A percentile compares a stretch with the other conserved stretches of the same genome.
Evolutionary conservation across 2,113 vertebrate species (phyloP).

Genomic region (Laterallus jamaicensis): DNA sequence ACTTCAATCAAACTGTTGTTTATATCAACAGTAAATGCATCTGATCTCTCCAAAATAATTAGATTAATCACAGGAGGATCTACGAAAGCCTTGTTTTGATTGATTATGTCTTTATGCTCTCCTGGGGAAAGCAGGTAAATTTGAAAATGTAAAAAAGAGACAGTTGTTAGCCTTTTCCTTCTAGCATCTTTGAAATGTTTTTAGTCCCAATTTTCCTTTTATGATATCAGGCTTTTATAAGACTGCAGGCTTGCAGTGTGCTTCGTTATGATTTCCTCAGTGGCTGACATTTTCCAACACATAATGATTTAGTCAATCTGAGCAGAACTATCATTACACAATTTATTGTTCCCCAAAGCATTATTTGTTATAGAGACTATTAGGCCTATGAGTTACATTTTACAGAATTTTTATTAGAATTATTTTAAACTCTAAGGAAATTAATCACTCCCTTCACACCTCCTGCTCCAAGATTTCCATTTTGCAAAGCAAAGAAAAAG

Average conservation of each 20-base stretch:
- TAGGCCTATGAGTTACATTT: constrained; percentile 7
- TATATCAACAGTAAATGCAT: constrained; percentile 6
- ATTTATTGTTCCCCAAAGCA: constrained; percentile 52
- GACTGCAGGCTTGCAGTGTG: not conserved
- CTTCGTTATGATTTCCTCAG: constrained; percentile 44
- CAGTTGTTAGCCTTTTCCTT: constrained; percentile 43
- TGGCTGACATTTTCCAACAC: constrained; percentile 47
- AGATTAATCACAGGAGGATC: constrained; percentile 53
- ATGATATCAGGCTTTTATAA: not conserved
- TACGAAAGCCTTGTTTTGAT: constrained; percentile 35
- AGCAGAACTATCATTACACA: constrained; percentile 50
- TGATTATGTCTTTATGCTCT: constrained; percentile 32
- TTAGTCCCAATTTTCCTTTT: constrained; percentile 25
- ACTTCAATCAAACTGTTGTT: constrained; percentile 44
- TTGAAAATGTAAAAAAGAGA: constrained; percentile 6
- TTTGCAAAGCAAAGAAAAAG: constrained; percentile 14
- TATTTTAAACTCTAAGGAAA: constrained; percentile 49
- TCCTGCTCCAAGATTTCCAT: constrained; percentile 19
- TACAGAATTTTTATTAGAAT: constrained; percentile 44
- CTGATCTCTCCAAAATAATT: constrained; percentile 44
- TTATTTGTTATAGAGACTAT: constrained; percentile 44
- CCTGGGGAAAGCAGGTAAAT: constrained; percentile 35
- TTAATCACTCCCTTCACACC: constrained; percentile 3
- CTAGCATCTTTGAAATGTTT: constrained; percentile 25
- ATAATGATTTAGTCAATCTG: constrained; percentile 50